These are phyloP conservation scores for Drosophila lacicola DNA, from an alignment of 2,888 invertebrate species.

Conservation along the genomic window DNA sequence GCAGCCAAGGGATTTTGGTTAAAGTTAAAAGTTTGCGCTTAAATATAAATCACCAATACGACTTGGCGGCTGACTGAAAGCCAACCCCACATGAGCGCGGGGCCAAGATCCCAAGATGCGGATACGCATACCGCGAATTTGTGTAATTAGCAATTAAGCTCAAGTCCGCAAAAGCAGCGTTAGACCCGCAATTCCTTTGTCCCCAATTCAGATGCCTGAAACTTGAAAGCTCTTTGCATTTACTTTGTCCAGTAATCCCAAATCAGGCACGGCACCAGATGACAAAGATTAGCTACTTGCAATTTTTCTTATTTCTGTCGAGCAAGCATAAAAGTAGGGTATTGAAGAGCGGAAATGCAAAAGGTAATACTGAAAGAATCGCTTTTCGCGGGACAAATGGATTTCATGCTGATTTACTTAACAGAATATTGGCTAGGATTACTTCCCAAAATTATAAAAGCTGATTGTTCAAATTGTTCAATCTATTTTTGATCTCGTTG, in stretches of 20 bases:
- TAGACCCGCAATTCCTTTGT: constrained; percentile 36
- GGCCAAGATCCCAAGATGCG: constrained; percentile 52
- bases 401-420: too few species aligned
- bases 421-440: too few species aligned
- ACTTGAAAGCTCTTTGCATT: constrained; percentile 63
- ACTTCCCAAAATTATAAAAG: too few species aligned
- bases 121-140: constrained; percentile 70
- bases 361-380: neutral
- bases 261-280: constrained; percentile 70
- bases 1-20: constrained; percentile 67
- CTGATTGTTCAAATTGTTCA: too few species aligned
- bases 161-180: constrained; percentile 47
- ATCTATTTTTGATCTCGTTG: too few species aligned
- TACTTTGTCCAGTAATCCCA: constrained; percentile 57
- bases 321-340: constrained; percentile 38
- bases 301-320: constrained; percentile 62
- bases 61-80: constrained; percentile 63
- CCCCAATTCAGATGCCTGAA: constrained; percentile 30
- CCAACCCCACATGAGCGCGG: constrained; percentile 39
- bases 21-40: constrained; percentile 78
- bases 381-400: neutral
- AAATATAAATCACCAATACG: constrained; percentile 77
- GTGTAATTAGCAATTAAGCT: constrained; percentile 78
- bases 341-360: constrained; percentile 11
- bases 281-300: constrained; percentile 76